Evolutionary conservation across 2,113 vertebrate species (phyloP).

Genomic region (Corynorhinus townsendii): DNA sequence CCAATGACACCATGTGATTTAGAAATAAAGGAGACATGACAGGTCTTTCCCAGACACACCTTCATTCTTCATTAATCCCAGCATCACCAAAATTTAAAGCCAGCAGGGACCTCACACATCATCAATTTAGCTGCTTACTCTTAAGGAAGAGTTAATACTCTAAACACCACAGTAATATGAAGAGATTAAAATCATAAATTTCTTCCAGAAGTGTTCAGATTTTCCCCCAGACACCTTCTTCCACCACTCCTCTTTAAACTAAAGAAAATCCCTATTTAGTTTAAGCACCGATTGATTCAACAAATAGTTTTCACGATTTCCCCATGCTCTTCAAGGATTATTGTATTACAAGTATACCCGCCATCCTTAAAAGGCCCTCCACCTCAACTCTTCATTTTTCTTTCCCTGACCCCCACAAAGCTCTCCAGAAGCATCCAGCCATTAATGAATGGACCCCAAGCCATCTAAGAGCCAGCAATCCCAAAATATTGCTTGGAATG

Average conservation of each 20-base stretch:
- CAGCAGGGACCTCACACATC: background rate
- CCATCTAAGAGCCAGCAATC: background rate
- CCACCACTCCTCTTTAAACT: background rate
- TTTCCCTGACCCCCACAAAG: background rate
- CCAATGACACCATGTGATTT: background rate
- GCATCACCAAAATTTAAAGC: slow-evolving; percentile 1
- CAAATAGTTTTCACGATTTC: background rate
- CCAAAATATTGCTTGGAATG: slow-evolving; percentile 18
- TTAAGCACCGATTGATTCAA: background rate
- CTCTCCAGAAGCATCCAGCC: background rate
- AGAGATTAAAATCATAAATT: slow-evolving; percentile 28
- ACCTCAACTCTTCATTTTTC: background rate
- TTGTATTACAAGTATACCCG: background rate
- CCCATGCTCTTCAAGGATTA: background rate
- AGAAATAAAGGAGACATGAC: background rate
- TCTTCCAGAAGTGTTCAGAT: background rate
- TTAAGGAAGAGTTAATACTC: slow-evolving; percentile 5
- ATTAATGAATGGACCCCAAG: background rate
- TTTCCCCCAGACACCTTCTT: background rate
- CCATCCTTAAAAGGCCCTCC: background rate
- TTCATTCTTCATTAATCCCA: background rate
- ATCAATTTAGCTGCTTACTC: background rate
- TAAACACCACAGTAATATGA: background rate
- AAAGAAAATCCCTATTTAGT: background rate
- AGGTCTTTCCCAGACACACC: background rate